These are phyloP conservation scores for Steinernema scapterisci DNA, from an alignment of 2,888 invertebrate genomes.

Conservation along the genomic window DNA sequence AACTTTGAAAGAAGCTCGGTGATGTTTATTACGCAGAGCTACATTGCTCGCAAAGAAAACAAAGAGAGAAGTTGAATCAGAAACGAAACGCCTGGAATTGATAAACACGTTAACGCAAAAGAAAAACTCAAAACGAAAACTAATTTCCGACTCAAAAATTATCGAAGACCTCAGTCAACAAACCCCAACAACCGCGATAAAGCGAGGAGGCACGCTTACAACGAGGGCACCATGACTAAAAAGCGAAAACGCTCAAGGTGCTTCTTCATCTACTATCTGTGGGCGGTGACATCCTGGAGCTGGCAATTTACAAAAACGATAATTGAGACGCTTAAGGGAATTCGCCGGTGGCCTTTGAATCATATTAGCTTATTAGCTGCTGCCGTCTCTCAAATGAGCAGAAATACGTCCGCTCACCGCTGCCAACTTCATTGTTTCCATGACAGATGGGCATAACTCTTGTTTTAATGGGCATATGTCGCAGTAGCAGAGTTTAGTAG, in stretches of 20 bases:
- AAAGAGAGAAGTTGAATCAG: neutral
- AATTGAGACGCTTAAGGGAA: conserved; percentile 1
- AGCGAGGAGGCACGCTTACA: neutral
- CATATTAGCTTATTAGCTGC: conserved; percentile 3
- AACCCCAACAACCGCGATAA: neutral
- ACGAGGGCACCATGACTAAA: neutral
- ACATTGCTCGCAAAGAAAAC: neutral
- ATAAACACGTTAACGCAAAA: no score
- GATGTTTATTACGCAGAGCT: neutral
- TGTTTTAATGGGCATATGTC: neutral
- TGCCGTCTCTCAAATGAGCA: neutral
- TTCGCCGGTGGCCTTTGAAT: neutral
- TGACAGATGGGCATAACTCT: neutral
- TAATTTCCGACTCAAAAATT: conserved; percentile 18
- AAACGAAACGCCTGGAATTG: no score
- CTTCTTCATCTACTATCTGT: neutral
- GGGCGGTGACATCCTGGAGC: conserved; percentile 6
- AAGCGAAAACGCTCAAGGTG: neutral
- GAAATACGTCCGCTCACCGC: neutral
- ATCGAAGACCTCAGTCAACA: neutral
- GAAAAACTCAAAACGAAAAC: neutral
- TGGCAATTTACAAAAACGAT: neutral
- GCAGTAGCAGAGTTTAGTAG: neutral
- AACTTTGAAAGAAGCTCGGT: no score
- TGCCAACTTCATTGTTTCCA: neutral